A percentile compares a stretch with the other conserved stretches of the same genome.
Conservation (phyloP, 2,797 vertebrate genomes). For the Stomatorhinus walkeri region DNA sequence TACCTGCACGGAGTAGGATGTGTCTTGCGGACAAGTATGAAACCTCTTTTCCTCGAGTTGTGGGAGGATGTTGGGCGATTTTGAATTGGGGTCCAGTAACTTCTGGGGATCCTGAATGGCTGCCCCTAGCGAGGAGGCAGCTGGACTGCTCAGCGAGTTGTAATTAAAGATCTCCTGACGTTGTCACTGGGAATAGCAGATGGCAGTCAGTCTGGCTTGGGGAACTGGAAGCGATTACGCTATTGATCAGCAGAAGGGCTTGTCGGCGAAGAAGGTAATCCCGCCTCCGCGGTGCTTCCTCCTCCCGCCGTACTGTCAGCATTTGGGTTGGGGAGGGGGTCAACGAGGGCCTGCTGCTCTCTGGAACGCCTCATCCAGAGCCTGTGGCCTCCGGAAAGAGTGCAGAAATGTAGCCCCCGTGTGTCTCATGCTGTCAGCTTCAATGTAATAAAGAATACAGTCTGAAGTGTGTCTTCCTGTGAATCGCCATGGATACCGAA, state of each 20-base stretch:
- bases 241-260: slow-evolving; percentile 36
- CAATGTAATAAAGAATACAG: neutral
- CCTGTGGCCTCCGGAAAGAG: neutral
- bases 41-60: neutral
- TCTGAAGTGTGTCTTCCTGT: neutral
- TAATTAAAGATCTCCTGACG: slow-evolving; percentile 2
- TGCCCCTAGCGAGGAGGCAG: neutral
- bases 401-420: neutral
- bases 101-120: neutral
- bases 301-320: neutral
- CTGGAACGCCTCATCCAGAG: neutral
- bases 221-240: slow-evolving; percentile 34
- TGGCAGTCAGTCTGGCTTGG: slow-evolving; percentile 21
- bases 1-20: neutral
- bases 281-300: neutral
- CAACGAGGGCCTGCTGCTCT: neutral
- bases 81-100: neutral
- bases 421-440: neutral
- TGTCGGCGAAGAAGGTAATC: neutral
- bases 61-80: neutral
- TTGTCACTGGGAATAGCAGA: slow-evolving; percentile 34
- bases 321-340: neutral
- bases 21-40: neutral
- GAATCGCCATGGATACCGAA: neutral
- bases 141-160: neutral